These are phyloP conservation scores for Drosophila demipolita DNA, from an alignment of 2,888 invertebrate genomes.

Conservation along the genomic window DNA sequence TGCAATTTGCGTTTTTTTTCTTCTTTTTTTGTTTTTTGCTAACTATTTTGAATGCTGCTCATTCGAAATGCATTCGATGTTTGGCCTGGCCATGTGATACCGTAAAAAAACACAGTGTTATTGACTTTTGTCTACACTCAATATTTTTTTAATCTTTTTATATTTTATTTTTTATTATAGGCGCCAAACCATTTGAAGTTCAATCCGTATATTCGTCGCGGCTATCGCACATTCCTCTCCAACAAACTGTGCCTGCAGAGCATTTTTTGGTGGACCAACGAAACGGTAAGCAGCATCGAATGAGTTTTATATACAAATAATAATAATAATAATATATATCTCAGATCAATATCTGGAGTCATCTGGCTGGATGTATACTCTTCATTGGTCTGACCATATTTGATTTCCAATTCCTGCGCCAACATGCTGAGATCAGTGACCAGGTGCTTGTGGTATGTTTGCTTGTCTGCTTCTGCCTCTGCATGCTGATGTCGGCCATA, in stretches of 20 bases:
- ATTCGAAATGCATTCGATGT: conserved; percentile 40
- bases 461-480: conserved; percentile 95
- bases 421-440: conserved; percentile 92
- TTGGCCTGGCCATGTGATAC: conserved; percentile 37
- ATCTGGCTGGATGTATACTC: conserved; percentile 93
- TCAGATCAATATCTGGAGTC: conserved; percentile 97
- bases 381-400: conserved; percentile 93
- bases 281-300: conserved; percentile 87
- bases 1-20: conserved; percentile 5
- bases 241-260: conserved; percentile 95
- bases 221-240: conserved; percentile 93
- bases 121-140: background rate
- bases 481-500: conserved; percentile 95
- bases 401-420: conserved; percentile 92
- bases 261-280: conserved; percentile 98
- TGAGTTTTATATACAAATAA: background rate
- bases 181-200: conserved; percentile 94
- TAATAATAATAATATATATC: background rate
- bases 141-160: conserved; percentile 15
- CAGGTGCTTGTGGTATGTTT: conserved; percentile 93
- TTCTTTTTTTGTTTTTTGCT: conserved; percentile 9
- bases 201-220: conserved; percentile 93
- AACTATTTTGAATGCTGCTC: conserved; percentile 41
- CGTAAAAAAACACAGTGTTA: conserved; percentile 6
- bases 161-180: conserved; percentile 76